Conservation (phyloP, 1,140 invertebrate genomes). For the Drosophila sechellia region DNA sequence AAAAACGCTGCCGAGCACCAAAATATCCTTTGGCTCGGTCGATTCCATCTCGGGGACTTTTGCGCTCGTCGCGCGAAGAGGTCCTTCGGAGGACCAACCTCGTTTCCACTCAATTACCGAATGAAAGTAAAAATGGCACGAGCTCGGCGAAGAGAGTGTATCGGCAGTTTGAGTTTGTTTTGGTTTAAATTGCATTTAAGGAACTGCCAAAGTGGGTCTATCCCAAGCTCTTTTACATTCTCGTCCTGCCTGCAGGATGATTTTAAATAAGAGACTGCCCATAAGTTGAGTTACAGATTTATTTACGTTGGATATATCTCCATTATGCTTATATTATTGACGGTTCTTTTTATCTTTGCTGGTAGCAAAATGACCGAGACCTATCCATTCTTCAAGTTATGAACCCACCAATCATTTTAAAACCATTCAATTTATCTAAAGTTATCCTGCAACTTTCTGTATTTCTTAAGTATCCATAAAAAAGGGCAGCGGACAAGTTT, state of each 20-base stretch:
- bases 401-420: too few species aligned
- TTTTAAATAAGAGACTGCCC: not conserved
- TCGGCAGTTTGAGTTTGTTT: constrained; percentile 79
- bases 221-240: constrained; percentile 71
- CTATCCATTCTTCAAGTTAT: too few species aligned
- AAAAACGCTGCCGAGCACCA: constrained; percentile 67
- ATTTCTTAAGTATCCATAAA: not conserved
- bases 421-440: too few species aligned
- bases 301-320: not conserved
- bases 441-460: not conserved
- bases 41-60: constrained; percentile 54
- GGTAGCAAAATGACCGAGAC: too few species aligned
- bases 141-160: constrained; percentile 7
- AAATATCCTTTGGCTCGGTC: constrained; percentile 70
- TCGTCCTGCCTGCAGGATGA: not conserved
- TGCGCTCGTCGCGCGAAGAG: constrained; percentile 27
- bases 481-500: not conserved
- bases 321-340: not conserved
- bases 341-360: too few species aligned
- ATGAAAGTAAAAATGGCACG: constrained; percentile 75
- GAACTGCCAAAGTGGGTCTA: constrained; percentile 67
- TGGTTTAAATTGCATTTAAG: constrained; percentile 80
- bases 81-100: constrained; percentile 13
- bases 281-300: too few species aligned
- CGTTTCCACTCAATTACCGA: constrained; percentile 79